Evolutionary conservation across 2,113 vertebrate species (phyloP).

Genomic region (Empidonax alnorum): DNA sequence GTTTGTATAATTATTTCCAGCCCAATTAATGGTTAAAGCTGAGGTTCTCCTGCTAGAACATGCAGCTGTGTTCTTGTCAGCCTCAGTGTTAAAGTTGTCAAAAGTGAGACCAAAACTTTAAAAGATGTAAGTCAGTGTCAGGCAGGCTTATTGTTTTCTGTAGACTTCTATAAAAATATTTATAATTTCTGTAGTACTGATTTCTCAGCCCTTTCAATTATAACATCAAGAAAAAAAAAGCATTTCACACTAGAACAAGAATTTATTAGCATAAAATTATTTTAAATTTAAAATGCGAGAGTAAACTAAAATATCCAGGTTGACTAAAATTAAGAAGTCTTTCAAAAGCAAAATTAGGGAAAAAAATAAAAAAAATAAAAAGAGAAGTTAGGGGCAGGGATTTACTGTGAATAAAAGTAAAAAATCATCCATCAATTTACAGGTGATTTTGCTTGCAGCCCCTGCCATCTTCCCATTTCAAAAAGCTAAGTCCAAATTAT

Average conservation of each 20-base stretch:
- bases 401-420: neutral
- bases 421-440: conserved; percentile 34
- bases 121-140: neutral
- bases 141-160: neutral
- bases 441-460: conserved; percentile 16
- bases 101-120: neutral
- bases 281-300: neutral
- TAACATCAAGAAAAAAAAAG: neutral
- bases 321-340: neutral
- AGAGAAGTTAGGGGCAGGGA: neutral
- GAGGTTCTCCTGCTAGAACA: neutral
- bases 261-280: neutral
- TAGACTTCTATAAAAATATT: neutral
- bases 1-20: neutral
- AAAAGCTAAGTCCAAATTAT: conserved; percentile 59
- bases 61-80: neutral
- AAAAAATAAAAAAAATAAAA: neutral
- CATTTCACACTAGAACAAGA: neutral
- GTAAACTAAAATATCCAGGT: neutral
- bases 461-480: conserved; percentile 37
- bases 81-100: neutral
- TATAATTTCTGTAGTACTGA: neutral
- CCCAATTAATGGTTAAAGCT: neutral
- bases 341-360: neutral
- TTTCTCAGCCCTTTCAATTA: neutral